A percentile compares a stretch with the other conserved stretches of the same genome.
Evolutionary conservation across 2,797 vertebrate species (phyloP).

Genomic region (Nothura maculosa): DNA sequence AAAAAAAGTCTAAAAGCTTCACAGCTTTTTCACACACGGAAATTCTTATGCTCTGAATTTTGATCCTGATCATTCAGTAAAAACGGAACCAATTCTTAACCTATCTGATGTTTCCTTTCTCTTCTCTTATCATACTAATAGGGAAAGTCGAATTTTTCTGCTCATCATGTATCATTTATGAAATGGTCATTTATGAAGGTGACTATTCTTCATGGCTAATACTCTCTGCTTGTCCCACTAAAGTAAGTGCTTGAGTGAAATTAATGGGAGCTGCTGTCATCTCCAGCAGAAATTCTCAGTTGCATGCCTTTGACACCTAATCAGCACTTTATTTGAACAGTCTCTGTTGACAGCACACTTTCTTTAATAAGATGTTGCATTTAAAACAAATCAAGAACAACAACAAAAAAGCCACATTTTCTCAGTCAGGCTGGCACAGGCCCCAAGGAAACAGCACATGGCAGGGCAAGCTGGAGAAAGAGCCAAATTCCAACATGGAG

Average conservation of each 20-base stretch:
- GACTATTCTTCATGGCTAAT: background rate
- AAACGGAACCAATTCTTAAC: rapidly evolving
- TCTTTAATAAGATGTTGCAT: background rate
- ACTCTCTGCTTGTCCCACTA: background rate
- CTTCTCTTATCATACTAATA: background rate
- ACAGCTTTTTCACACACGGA: background rate
- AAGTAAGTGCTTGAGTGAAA: background rate
- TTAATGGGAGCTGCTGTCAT: background rate
- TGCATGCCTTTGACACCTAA: no score
- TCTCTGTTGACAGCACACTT: background rate
- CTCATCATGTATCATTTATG: background rate
- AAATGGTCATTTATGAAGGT: background rate
- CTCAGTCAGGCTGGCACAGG: background rate
- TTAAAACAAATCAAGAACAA: background rate
- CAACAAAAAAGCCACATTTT: background rate
- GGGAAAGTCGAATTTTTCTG: background rate
- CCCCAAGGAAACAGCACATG: no score
- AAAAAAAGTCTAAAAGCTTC: background rate
- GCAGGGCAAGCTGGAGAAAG: no score
- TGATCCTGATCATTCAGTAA: background rate
- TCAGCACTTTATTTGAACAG: background rate
- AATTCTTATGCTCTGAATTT: background rate
- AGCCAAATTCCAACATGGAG: rapidly evolving
- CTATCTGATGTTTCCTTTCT: background rate
- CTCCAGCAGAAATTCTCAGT: background rate